Evolutionary conservation across 2,888 invertebrate species (phyloP).

Genomic region (Dicyrtoma fusca): DNA sequence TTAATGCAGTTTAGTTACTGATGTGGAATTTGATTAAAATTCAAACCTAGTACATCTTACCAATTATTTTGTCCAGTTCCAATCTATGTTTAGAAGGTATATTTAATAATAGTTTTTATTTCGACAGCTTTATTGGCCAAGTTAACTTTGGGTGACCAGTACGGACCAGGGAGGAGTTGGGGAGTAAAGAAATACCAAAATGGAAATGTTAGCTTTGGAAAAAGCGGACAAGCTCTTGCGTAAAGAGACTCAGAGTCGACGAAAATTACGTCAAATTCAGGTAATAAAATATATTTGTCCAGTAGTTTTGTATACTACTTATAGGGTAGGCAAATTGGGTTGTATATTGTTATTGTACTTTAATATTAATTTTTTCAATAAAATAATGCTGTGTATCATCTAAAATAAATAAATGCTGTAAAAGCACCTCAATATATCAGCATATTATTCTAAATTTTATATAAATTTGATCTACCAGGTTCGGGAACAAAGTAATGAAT

Average conservation of each 20-base stretch:
- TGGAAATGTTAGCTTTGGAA: constrained; percentile 28
- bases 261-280: constrained; percentile 36
- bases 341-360: background rate
- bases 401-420: no score
- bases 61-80: background rate
- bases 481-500: constrained; percentile 35
- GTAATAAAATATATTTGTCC: background rate
- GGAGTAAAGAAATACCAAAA: background rate
- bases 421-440: background rate
- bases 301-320: no score
- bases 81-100: background rate
- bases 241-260: constrained; percentile 16
- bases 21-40: no score
- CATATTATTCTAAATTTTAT: background rate
- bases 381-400: no score
- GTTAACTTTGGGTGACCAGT: background rate
- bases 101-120: background rate
- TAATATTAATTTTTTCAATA: no score
- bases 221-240: constrained; percentile 14
- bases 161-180: no score
- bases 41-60: no score
- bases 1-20: no score
- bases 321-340: background rate
- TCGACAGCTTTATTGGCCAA: background rate
- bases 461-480: constrained; percentile 14